Evolutionary conservation across 2,888 invertebrate genomes (phyloP).

Genomic region (Petrophora chlorosata): DNA sequence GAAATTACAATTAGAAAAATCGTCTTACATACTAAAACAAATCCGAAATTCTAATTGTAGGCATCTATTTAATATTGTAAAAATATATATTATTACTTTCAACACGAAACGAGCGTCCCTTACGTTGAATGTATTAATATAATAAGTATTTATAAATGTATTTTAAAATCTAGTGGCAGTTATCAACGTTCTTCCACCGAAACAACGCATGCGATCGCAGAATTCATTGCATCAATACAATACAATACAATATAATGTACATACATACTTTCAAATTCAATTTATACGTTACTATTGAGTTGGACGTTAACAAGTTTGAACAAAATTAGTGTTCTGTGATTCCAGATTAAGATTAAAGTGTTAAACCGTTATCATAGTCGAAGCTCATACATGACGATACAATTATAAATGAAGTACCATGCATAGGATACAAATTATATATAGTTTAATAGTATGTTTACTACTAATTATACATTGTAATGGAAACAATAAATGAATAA

Average conservation of each 20-base stretch:
- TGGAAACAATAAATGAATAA: slow-evolving; percentile 82
- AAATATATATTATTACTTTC: slow-evolving; percentile 53
- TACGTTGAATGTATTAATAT: slow-evolving; percentile 63
- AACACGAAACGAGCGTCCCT: slow-evolving; percentile 63
- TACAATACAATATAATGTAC: slow-evolving; percentile 23
- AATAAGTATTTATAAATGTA: slow-evolving; percentile 68
- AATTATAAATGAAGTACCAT: slow-evolving; percentile 63
- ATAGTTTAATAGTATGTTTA: slow-evolving; percentile 53
- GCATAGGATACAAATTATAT: slow-evolving; percentile 61
- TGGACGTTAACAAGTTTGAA: slow-evolving; percentile 49
- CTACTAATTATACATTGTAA: slow-evolving; percentile 56
- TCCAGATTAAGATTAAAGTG: slow-evolving; percentile 19
- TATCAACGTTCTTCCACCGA: slow-evolving; percentile 61
- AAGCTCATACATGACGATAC: slow-evolving; percentile 71
- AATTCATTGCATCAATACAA: slow-evolving; percentile 24
- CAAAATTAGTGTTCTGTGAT: slow-evolving; percentile 27
- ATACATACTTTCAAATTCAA: slow-evolving; percentile 44
- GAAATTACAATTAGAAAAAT: slow-evolving; percentile 51
- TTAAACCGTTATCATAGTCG: slow-evolving; percentile 43
- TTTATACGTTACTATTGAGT: slow-evolving; percentile 42
- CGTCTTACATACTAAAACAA: slow-evolving; percentile 39
- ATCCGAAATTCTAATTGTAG: slow-evolving; percentile 56
- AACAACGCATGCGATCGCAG: slow-evolving; percentile 49
- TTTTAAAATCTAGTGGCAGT: slow-evolving; percentile 80
- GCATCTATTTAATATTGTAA: slow-evolving; percentile 58